Base-by-base conservation (phyloP, 23 tunicate species). In the Ciona savignyi region DNA sequence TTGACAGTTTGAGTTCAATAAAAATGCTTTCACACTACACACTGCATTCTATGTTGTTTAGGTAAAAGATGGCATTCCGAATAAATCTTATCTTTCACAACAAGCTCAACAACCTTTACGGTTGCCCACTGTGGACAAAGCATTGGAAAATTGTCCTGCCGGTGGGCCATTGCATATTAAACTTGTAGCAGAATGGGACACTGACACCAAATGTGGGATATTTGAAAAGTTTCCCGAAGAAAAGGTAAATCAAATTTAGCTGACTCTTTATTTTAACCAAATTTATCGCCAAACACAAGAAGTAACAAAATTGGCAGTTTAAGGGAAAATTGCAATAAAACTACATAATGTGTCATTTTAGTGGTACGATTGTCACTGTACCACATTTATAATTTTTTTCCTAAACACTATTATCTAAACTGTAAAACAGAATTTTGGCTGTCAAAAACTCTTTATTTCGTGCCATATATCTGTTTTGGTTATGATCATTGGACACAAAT, bases 131-230 rank as follows among this genome's bases (percentile, higher is more conserved):
- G 84, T 83, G 26, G 97, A 90, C 67, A 74, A 72, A 62, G 97
- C 89, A 0, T 51, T 90, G 63, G 85, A 90, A 63, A 90, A 83
- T 67, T 85, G 89, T 68, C 89, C 97, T 49, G 75, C 88, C n/a
- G 97, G 97, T 22, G 80, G 89, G 0, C 89, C 97, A 28, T 62
- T 75, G 35, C 97, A 90, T 71, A 68, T 90, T 1, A 90, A 90
- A 75, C 34, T 90, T 28, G 78, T 83, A 27, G 85, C 84, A 0
- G 89, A 77, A 48, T 90, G 97, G 97, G 84, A 90, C 28, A 62
- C 75, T 1, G 89, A 83, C 31, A 75, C 74, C 11, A 72, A 77
- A 27, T 70, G 70, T 23, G 76, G 85, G 34, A 63, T 88, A 32
- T 83, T 83, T 70, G 89, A 79, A 62, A 81, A 83, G 31, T 62